phyloP scores from a whole-genome alignment of 2,113 vertebrate genomes.

The Sterna hirundo region DNA sequence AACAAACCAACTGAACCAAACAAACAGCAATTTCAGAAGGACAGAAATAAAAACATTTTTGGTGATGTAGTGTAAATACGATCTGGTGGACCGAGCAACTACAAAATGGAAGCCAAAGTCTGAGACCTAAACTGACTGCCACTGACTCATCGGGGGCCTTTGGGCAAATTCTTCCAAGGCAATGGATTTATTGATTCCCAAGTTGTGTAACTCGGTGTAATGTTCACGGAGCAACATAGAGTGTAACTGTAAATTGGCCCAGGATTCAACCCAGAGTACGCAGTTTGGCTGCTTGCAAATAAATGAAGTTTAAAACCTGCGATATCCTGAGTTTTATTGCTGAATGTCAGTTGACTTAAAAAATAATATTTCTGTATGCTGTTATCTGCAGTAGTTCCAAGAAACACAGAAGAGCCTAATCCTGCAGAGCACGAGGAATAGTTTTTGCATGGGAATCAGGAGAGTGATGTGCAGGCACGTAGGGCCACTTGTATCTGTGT shows the following conservation, averaged over 20 bases:
- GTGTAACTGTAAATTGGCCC: background rate
- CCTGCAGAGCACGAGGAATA: background rate
- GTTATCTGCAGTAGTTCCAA: background rate
- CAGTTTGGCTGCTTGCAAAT: background rate
- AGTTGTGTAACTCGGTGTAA: background rate
- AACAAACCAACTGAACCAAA: background rate
- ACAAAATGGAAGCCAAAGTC: background rate
- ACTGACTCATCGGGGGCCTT: background rate
- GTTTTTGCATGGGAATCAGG: background rate
- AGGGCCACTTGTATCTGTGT: background rate
- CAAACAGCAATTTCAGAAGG: background rate
- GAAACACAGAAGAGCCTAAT: background rate
- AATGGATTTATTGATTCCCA: background rate
- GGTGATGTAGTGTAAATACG: background rate
- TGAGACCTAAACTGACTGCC: background rate
- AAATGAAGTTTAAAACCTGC: conserved; percentile 15
- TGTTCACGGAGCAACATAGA: background rate
- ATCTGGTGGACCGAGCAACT: background rate
- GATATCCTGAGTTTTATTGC: conserved; percentile 25
- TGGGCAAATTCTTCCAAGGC: background rate
- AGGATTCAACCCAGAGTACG: background rate
- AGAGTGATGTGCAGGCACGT: background rate
- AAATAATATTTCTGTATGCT: background rate
- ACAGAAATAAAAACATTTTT: background rate
- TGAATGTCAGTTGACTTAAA: background rate